Base-by-base conservation (phyloP, 2,113 vertebrate species). In the Symphodus melops region DNA sequence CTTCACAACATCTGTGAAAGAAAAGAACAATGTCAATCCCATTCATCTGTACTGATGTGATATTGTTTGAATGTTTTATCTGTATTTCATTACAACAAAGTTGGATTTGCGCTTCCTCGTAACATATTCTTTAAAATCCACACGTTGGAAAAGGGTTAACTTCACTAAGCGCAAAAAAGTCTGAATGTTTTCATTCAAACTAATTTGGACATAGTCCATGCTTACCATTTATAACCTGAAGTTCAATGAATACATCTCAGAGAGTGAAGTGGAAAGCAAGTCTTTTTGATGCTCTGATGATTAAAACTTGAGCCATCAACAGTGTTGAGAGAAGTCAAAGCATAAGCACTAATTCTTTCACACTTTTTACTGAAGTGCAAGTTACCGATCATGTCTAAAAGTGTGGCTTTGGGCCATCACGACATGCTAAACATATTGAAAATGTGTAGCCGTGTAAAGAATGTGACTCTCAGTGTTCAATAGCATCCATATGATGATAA, bases 401-500 rank as follows among this genome's bases (percentile, higher is more conserved):
- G 39, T 60, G 48, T 28, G 52, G 66, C 84, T 44, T 11, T 28
- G 60, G 39, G 52, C 48, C 36, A 66, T 33, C 17, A 37, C 46
- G 65, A 36, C 56, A 55, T 54, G 36, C 23, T 48, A 21, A 17
- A 63, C 12, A 3, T 20, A 4, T 41, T 51, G 9, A 42, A 44
- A 49, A 39, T 20, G 36, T 70, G 14, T 46, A 14, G 16, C 46
- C 8, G 4, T 19, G 17, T 17, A 14, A 48, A 48, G 46, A 37
- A 68, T 41, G 56, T 76, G 62, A 68, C 66, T 65, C 33, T 33
- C 19, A 48, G 41, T 19, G 36, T 57, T 62, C 33, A 49, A 23
- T 46, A 79, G 65, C 86, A 85, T 88, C 83, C 85, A 73, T 19
- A 51, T 75, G 52, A 49, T n/a, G 37, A 74, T n/a, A 37, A 70